Evolutionary conservation across 2,113 vertebrate genomes (phyloP).

Genomic region (Desmodus rotundus): DNA sequence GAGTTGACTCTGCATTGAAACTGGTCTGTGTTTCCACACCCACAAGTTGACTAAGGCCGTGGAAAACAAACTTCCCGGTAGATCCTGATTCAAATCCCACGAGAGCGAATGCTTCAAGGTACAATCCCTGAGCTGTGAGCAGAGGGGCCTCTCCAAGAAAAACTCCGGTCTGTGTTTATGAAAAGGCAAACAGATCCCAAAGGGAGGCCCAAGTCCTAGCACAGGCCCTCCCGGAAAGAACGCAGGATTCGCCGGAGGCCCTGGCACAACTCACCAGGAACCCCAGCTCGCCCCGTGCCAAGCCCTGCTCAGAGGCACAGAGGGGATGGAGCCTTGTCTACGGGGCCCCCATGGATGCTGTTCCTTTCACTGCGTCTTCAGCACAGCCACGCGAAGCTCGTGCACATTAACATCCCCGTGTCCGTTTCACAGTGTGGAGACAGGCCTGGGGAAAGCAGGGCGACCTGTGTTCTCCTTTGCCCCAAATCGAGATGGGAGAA

Average conservation of each 20-base stretch:
- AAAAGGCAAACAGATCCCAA: slow-evolving; percentile 57
- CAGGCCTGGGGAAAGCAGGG: background rate
- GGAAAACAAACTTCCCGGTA: slow-evolving; percentile 79
- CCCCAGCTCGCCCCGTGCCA: background rate
- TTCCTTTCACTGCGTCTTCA: background rate
- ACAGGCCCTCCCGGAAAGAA: slow-evolving; percentile 38
- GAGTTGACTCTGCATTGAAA: slow-evolving; percentile 57
- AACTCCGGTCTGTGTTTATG: slow-evolving; percentile 55
- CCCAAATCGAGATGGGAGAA: too few species aligned
- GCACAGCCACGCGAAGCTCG: rapidly evolving
- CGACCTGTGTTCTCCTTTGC: background rate
- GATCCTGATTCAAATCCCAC: slow-evolving; percentile 70
- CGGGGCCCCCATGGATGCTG: background rate
- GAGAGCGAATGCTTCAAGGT: slow-evolving; percentile 42
- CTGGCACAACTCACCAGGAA: background rate
- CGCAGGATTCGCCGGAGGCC: background rate
- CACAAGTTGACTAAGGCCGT: slow-evolving; percentile 66
- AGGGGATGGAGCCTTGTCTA: background rate
- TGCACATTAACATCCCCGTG: rapidly evolving
- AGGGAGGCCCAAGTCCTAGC: background rate
- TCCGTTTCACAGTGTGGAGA: background rate
- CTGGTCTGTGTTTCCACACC: slow-evolving; percentile 72
- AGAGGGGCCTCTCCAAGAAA: background rate
- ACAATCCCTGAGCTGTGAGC: slow-evolving; percentile 44
- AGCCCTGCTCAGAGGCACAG: background rate